These are phyloP conservation scores for Rafetus swinhoei DNA, from an alignment of 2,113 vertebrate genomes.

Conservation along the genomic window DNA sequence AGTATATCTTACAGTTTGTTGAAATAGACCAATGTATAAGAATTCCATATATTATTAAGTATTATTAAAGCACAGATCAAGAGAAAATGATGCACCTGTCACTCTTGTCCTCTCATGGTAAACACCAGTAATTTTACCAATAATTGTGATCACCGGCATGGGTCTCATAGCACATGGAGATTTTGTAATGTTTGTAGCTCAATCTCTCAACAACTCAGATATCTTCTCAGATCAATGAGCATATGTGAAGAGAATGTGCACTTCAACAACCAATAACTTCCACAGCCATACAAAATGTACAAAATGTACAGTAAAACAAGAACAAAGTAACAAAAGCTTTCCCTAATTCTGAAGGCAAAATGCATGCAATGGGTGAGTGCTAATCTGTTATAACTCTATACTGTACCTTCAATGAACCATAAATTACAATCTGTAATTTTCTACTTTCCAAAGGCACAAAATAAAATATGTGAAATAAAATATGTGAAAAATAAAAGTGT, in stretches of 20 bases:
- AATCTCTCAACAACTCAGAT: background rate
- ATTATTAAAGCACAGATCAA: background rate
- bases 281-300: constrained; percentile 6
- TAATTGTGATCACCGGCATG: background rate
- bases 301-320: background rate
- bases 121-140: background rate
- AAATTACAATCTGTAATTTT: background rate
- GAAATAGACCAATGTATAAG: background rate
- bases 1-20: background rate
- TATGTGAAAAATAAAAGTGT: background rate
- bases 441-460: background rate
- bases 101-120: background rate
- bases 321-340: background rate
- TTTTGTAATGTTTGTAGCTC: background rate
- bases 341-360: background rate
- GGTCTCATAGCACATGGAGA: background rate
- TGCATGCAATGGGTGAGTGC: background rate
- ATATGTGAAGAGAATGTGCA: background rate
- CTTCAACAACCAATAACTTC: background rate
- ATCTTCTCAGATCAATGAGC: background rate
- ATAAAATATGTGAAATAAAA: background rate
- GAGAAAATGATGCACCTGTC: constrained; percentile 15
- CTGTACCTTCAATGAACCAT: background rate
- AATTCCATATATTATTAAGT: background rate
- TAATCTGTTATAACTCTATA: background rate